Evolutionary conservation across 2,113 vertebrate genomes (phyloP).

Genomic region (Lethenteron reissneri): DNA sequence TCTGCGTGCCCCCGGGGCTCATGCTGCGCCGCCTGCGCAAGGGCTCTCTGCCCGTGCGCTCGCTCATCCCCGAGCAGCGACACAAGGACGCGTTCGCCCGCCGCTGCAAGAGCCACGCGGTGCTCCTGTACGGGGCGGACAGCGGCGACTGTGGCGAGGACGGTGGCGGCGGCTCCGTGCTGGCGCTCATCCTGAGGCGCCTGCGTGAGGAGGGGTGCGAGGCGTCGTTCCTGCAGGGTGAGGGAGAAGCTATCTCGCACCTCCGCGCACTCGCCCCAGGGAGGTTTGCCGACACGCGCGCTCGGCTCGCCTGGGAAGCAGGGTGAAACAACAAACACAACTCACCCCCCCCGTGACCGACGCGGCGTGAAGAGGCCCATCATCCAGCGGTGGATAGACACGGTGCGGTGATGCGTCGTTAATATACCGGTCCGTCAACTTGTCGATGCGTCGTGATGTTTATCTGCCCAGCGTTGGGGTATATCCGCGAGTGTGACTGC

Average conservation of each 20-base stretch:
- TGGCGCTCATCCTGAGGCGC: conserved; percentile 65
- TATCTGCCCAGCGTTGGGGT: no score
- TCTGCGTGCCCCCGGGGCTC: conserved; percentile 70
- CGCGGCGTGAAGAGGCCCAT: neutral
- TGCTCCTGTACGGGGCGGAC: conserved; percentile 80
- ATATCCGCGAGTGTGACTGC: no score
- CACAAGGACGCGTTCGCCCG: conserved; percentile 59
- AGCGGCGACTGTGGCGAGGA: conserved; percentile 68
- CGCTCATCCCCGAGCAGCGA: conserved; percentile 61
- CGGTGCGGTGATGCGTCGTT: no score
- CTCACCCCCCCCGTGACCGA: neutral
- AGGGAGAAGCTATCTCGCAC: conserved; percentile 11
- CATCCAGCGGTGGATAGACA: neutral
- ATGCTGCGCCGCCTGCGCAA: conserved; percentile 85
- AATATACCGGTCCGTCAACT: no score
- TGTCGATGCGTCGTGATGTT: no score
- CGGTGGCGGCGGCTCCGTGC: conserved; percentile 42
- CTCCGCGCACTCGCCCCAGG: no score
- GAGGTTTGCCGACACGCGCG: no score
- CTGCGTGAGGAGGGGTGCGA: conserved; percentile 78
- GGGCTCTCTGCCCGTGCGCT: conserved; percentile 69
- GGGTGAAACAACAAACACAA: neutral
- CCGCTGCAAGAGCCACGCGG: conserved; percentile 60
- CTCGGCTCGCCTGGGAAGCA: no score
- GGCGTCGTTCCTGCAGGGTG: conserved; percentile 77